Conservation (phyloP, 1,140 invertebrate genomes). For the Diachasma alloeum region DNA sequence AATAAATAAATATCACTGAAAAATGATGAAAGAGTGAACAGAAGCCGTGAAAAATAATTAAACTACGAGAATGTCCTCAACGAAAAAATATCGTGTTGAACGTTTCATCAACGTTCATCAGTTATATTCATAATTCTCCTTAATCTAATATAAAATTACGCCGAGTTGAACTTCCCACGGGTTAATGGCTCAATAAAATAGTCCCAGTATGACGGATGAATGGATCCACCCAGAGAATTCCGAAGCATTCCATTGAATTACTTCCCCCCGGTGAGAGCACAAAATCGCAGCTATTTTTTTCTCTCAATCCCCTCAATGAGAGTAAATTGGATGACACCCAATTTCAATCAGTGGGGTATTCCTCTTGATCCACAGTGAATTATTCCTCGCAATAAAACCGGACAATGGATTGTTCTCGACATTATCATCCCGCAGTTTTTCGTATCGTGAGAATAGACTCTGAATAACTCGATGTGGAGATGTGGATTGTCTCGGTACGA, state of each 20-base stretch:
- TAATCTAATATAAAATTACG: background rate
- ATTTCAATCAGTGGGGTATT: background rate
- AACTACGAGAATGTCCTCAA: too few species aligned
- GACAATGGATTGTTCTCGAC: background rate
- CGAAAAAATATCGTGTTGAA: too few species aligned
- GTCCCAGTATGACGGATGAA: background rate
- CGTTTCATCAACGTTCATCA: background rate
- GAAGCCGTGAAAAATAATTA: too few species aligned
- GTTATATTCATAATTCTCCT: background rate
- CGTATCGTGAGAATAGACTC: too few species aligned
- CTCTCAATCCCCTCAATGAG: background rate
- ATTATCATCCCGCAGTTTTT: background rate
- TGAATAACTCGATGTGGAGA: too few species aligned
- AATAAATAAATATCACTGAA: too few species aligned
- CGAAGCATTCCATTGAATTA: background rate
- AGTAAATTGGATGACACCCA: background rate
- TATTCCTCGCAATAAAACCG: background rate
- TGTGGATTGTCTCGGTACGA: too few species aligned
- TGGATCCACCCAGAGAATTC: background rate
- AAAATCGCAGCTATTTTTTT: background rate
- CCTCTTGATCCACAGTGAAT: background rate
- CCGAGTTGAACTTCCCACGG: background rate
- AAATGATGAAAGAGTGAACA: too few species aligned
- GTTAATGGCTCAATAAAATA: background rate
- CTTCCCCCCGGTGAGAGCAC: background rate